These are phyloP conservation scores for Cairina moschata DNA, from an alignment of 2,113 vertebrate species.

Conservation along the genomic window DNA sequence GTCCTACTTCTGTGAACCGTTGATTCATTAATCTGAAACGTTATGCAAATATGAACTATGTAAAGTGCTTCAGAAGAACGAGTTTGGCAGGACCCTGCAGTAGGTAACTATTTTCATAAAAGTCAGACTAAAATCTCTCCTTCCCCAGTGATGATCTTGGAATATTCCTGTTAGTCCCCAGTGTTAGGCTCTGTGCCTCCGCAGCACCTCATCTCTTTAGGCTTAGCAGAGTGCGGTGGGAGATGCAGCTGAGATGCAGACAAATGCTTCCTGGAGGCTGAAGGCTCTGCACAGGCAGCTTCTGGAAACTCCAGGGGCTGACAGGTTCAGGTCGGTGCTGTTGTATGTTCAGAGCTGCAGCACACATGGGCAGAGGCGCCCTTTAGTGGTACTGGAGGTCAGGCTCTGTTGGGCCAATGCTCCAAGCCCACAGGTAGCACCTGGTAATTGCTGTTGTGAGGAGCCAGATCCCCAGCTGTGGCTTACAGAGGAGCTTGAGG, in stretches of 20 bases:
- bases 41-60: background rate
- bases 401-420: rapidly evolving
- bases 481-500: rapidly evolving
- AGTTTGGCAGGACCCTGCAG: background rate
- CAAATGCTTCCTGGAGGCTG: background rate
- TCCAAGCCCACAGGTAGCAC: background rate
- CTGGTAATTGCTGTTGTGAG: background rate
- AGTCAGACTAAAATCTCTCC: background rate
- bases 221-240: background rate
- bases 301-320: background rate
- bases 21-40: background rate
- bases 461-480: background rate
- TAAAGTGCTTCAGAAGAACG: background rate
- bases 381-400: rapidly evolving
- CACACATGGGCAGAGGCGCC: rapidly evolving
- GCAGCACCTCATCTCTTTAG: rapidly evolving
- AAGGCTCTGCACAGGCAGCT: rapidly evolving
- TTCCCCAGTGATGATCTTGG: background rate
- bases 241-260: background rate
- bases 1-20: background rate
- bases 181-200: background rate
- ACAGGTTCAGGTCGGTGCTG: no score
- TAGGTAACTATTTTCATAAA: background rate
- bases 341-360: rapidly evolving
- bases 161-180: background rate